Conservation (phyloP, 1,140 invertebrate genomes). For the Sesamia nonagrioides region DNA sequence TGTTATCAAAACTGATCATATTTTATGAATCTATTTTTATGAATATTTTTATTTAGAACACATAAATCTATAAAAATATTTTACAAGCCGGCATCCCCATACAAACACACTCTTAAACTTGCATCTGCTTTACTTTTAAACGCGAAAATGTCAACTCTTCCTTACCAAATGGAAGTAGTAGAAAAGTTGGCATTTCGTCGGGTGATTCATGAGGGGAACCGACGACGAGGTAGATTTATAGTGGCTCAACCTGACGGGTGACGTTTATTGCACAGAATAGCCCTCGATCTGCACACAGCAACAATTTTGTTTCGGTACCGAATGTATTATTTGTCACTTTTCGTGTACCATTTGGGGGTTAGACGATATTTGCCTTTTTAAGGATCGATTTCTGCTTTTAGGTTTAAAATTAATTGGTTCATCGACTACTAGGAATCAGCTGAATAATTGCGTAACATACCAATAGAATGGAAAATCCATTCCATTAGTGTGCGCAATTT, state of each 20-base stretch:
- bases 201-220: conserved; percentile 58
- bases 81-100: not conserved
- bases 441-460: no score
- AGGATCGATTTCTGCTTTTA: no score
- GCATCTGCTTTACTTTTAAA: conserved; percentile 36
- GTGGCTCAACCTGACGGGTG: conserved; percentile 52
- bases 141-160: conserved; percentile 47
- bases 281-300: conserved; percentile 39
- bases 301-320: conserved; percentile 50
- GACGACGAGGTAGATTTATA: conserved; percentile 58
- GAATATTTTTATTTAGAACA: no score
- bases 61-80: not conserved
- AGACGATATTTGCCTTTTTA: not conserved
- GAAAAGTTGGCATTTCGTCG: conserved; percentile 53
- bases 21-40: no score
- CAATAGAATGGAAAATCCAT: no score
- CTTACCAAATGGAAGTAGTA: conserved; percentile 47
- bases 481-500: no score
- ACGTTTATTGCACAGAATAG: conserved; percentile 61
- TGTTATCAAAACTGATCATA: no score
- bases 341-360: conserved; percentile 7
- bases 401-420: no score
- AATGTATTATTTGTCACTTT: conserved; percentile 46
- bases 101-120: not conserved
- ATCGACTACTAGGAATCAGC: no score